A percentile compares a stretch with the other conserved stretches of the same genome.
phyloP scores from a whole-genome alignment of 2,797 vertebrate genomes.

The Rhynchonycteris naso region DNA sequence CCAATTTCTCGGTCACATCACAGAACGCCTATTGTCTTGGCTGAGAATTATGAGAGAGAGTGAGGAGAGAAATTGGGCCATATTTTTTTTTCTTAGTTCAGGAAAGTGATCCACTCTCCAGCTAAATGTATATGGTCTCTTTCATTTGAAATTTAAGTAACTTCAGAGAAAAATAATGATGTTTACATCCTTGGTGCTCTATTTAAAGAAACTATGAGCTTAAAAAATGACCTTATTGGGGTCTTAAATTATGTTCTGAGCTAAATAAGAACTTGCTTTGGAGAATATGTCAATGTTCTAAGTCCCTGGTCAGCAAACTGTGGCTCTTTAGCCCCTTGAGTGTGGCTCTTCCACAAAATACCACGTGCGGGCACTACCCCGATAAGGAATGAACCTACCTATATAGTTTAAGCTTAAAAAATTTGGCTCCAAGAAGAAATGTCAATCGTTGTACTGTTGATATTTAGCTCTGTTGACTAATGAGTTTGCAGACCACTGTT shows the following conservation, averaged over 20 bases:
- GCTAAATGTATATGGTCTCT: background rate
- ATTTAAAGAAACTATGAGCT: conserved; percentile 23
- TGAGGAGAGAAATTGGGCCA: conserved; percentile 57
- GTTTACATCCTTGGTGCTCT: background rate
- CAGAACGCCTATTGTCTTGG: conserved; percentile 75
- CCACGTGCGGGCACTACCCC: no score
- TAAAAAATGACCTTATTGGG: background rate
- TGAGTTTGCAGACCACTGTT: no score
- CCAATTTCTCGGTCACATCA: conserved; percentile 75
- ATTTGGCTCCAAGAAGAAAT: no score
- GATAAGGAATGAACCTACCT: no score
- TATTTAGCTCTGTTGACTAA: no score
- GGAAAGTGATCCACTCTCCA: conserved; percentile 10
- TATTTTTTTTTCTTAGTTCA: conserved; percentile 38
- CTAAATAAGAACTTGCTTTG: conserved; percentile 11
- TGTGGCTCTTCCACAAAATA: no score
- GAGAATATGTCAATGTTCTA: background rate
- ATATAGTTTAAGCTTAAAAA: no score
- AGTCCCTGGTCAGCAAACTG: no score
- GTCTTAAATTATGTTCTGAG: background rate
- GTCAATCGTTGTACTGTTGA: no score
- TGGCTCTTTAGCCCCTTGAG: no score
- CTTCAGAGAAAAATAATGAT: background rate
- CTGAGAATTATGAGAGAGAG: conserved; percentile 58
- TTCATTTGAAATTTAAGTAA: conserved; percentile 53